Conservation (phyloP, 2,888 invertebrate genomes). For the Leptothorax acervorum region DNA sequence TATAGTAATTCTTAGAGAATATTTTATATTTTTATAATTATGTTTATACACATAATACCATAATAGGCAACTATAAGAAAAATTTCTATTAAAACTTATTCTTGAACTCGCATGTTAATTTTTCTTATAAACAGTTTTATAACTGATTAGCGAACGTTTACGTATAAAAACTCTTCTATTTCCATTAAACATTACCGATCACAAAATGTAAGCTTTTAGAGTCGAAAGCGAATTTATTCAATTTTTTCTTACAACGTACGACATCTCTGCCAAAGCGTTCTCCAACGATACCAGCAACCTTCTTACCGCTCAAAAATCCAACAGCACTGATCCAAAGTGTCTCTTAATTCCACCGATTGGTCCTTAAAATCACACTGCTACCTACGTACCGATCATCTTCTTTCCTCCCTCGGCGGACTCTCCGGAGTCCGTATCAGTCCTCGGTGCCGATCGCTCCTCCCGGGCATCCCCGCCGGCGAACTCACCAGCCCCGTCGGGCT, state of each 20-base stretch:
- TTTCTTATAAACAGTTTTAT: neutral
- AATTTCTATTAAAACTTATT: neutral
- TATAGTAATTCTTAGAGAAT: neutral
- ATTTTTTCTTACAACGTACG: neutral
- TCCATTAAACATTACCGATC: neutral
- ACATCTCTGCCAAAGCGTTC: constrained; percentile 4
- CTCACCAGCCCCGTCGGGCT: constrained; percentile 75
- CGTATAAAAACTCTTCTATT: neutral
- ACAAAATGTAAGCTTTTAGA: neutral
- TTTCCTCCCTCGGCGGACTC: constrained; percentile 53
- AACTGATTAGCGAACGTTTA: neutral
- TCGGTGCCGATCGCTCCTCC: constrained; percentile 71
- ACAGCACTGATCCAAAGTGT: neutral
- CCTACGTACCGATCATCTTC: constrained; percentile 26
- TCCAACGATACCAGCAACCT: constrained; percentile 25
- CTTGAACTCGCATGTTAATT: neutral
- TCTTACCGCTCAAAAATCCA: constrained; percentile 37
- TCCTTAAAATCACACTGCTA: constrained; percentile 64
- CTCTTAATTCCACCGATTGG: constrained; percentile 41
- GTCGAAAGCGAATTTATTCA: neutral
- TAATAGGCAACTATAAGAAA: neutral
- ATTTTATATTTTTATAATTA: neutral
- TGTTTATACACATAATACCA: neutral
- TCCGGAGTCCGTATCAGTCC: constrained; percentile 63
- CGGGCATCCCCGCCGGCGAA: constrained; percentile 70